Base-by-base conservation (phyloP, 2,113 vertebrate genomes). In the Astur gentilis region DNA sequence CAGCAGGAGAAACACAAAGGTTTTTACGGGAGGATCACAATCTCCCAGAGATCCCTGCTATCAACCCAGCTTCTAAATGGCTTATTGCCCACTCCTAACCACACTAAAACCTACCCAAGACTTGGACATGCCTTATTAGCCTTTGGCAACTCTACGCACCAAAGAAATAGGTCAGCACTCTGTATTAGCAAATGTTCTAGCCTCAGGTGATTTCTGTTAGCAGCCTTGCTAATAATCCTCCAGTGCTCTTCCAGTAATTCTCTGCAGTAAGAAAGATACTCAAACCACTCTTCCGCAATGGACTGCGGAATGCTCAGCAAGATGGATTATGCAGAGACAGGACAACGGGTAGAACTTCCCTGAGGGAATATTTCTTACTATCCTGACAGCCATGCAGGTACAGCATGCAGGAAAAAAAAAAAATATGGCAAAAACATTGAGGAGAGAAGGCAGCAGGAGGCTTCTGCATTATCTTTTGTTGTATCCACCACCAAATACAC, bases 241-340 rank as follows among this genome's bases (percentile, higher is more conserved):
- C 65, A 20, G 40, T 4, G 52, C 38, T 75, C 47, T 29, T 20
- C 67, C 78, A 81, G 36, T 17, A 38, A 78, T 44, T 78, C 66
- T 44, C 61, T 25, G 52, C 6, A 78, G 70, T 19, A 13, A 77
- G 11, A 10, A 20, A 78, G 36, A 54, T 13, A 86, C 8, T 69
- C 1, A 0, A 83, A 40, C 6, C 69, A 23, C 16, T 54, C 42
- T n/a, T 42, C 21, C 0, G 0, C 62, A 81, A 29, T 4, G 13
- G 45, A n/a, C 50, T 64, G 60, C 14, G 1, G 29, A 72, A 87
- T 9, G 71, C 55, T 80, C 29, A 49, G 57, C 57, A 76, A 61
- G 25, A 90, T 11, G 22, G 77, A 81, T 87, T 45, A 31, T 15
- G 36, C 32, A 12, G 17, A 61, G 32, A n/a, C 36, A 73, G 72